Evolutionary conservation across 2,797 vertebrate genomes (phyloP).

Genomic region (Syngnathus rostellatus): DNA sequence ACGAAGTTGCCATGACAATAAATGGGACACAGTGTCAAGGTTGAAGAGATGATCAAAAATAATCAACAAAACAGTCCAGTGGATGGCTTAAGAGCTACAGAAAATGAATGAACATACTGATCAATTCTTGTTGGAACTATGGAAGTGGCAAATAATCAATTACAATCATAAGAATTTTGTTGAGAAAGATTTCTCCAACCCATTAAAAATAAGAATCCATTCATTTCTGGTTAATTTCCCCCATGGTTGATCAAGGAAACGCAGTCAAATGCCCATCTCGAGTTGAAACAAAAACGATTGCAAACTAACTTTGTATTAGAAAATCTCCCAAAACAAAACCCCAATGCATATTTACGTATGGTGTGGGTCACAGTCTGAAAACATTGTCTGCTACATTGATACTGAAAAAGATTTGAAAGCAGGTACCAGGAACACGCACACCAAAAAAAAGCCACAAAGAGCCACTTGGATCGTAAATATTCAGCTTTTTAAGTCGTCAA

Average conservation of each 20-base stretch:
- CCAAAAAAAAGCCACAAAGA: neutral
- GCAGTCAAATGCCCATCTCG: neutral
- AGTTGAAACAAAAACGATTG: neutral
- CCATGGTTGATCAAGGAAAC: neutral
- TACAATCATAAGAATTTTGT: neutral
- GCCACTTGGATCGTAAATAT: neutral
- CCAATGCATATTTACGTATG: slow-evolving; percentile 33
- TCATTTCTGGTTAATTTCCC: neutral
- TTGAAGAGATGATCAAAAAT: slow-evolving; percentile 42
- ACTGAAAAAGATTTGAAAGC: slow-evolving; percentile 11
- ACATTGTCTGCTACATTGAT: slow-evolving; percentile 43
- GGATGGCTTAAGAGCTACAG: slow-evolving; percentile 60
- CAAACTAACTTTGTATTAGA: neutral
- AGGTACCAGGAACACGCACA: neutral
- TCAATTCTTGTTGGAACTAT: slow-evolving; percentile 24
- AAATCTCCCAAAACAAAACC: slow-evolving; percentile 5
- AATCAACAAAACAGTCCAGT: slow-evolving; percentile 45
- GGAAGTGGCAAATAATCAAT: neutral
- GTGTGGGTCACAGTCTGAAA: slow-evolving; percentile 54
- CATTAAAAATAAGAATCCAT: neutral
- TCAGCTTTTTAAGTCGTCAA: neutral
- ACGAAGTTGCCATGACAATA: slow-evolving; percentile 58
- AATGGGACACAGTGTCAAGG: slow-evolving; percentile 35
- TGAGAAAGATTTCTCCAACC: neutral
- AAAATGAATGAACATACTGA: slow-evolving; percentile 33